Evolutionary conservation across 2,888 invertebrate genomes (phyloP).

Genomic region (Branchinecta sandiegonensis): DNA sequence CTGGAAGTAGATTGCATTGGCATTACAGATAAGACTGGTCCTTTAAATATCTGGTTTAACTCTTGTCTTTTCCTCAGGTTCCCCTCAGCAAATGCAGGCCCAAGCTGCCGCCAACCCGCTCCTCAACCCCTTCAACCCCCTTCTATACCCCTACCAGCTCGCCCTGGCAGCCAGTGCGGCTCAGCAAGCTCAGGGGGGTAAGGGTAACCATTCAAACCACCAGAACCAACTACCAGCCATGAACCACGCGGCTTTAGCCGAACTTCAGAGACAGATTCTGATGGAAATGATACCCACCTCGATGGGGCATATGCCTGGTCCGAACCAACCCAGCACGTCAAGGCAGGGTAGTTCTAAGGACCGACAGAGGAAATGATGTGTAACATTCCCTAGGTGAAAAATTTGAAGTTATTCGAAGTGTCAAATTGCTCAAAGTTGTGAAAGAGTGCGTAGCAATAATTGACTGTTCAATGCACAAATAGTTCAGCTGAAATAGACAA

Average conservation of each 20-base stretch:
- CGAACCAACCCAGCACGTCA: slow-evolving; percentile 4
- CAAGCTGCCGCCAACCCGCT: slow-evolving; percentile 22
- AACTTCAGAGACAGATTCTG: slow-evolving; percentile 75
- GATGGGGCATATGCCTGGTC: background rate
- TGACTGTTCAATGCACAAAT: no score
- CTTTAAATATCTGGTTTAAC: no score
- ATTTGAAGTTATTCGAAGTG: background rate
- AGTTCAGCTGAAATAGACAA: no score
- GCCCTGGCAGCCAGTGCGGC: slow-evolving; percentile 37
- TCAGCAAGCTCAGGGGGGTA: slow-evolving; percentile 34
- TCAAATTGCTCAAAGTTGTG: background rate
- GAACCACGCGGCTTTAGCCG: slow-evolving; percentile 54
- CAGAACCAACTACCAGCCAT: slow-evolving; percentile 61
- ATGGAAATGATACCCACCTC: slow-evolving; percentile 85
- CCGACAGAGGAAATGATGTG: background rate
- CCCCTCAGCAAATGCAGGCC: background rate
- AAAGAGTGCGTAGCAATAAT: no score
- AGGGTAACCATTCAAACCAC: slow-evolving; percentile 31
- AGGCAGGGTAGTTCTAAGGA: background rate
- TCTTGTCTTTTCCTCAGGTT: slow-evolving; percentile 24
- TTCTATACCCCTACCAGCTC: slow-evolving; percentile 75
- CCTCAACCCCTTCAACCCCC: slow-evolving; percentile 54
- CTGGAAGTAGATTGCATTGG: no score
- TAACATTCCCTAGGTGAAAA: slow-evolving; percentile 10
- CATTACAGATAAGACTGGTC: no score